Evolutionary conservation across 2,113 vertebrate species (phyloP).

Genomic region (Ia io): DNA sequence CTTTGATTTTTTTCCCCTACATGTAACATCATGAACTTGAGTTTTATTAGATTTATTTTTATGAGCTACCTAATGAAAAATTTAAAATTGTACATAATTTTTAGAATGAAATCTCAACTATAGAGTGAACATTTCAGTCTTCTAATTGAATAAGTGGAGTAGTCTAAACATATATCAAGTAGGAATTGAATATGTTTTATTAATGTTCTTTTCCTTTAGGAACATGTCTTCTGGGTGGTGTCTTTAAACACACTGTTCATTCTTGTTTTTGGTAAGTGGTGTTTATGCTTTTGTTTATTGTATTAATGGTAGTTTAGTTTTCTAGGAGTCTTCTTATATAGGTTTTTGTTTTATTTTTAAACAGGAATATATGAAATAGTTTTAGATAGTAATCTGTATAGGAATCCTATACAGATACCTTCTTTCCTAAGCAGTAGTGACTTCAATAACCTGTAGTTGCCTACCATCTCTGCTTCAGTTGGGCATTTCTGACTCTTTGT

Average conservation of each 20-base stretch:
- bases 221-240: conserved; percentile 99
- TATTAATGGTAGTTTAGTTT: not conserved
- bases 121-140: not conserved
- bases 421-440: not conserved
- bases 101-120: not conserved
- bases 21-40: not conserved
- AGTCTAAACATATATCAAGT: not conserved
- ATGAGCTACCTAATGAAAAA: not conserved
- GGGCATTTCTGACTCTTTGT: not conserved
- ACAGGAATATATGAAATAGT: not conserved
- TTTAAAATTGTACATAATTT: not conserved
- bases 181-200: conserved; percentile 20
- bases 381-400: not conserved
- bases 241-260: conserved; percentile 98
- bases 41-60: not conserved
- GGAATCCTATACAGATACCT: not conserved
- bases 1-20: not conserved
- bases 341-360: not conserved
- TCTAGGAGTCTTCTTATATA: not conserved
- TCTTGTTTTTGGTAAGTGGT: conserved; percentile 94
- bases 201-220: conserved; percentile 80
- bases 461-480: not conserved
- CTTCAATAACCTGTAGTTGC: not conserved
- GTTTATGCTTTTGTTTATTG: not conserved
- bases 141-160: not conserved